A percentile compares a stretch with the other conserved stretches of the same genome.
phyloP scores from a whole-genome alignment of 2,888 invertebrate species.

The Pseudococcus longispinus region DNA sequence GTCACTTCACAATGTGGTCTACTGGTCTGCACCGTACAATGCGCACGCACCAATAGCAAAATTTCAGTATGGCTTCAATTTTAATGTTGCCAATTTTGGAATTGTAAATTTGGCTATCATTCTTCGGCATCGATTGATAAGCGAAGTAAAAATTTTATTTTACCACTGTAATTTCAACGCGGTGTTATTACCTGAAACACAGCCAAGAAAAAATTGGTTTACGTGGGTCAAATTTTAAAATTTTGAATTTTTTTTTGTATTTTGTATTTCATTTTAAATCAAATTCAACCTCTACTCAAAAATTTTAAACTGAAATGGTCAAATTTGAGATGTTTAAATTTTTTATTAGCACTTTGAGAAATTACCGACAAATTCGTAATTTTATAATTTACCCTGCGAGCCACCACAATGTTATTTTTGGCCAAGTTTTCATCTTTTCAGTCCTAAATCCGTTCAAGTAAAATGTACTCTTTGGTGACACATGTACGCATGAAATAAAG shows the following conservation, averaged over 20 bases:
- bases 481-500: background rate
- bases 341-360: background rate
- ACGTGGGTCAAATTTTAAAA: background rate
- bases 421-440: background rate
- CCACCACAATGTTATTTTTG: background rate
- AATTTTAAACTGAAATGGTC: background rate
- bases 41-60: slow-evolving; percentile 53
- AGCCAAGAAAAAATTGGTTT: background rate
- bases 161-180: too few relatives aligned
- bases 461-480: background rate
- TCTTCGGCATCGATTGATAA: background rate
- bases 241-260: background rate
- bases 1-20: slow-evolving; percentile 53
- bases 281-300: background rate
- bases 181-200: background rate
- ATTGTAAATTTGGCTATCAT: background rate
- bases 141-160: background rate
- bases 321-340: background rate
- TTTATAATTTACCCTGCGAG: background rate
- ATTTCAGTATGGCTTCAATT: slow-evolving; percentile 30
- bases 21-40: slow-evolving; percentile 49
- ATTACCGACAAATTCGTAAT: background rate
- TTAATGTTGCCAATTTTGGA: slow-evolving; percentile 18
- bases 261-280: background rate
- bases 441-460: background rate